Conservation (phyloP, 37 sponge, comb jelly and placozoan genomes). For the Corticium candelabrum region DNA sequence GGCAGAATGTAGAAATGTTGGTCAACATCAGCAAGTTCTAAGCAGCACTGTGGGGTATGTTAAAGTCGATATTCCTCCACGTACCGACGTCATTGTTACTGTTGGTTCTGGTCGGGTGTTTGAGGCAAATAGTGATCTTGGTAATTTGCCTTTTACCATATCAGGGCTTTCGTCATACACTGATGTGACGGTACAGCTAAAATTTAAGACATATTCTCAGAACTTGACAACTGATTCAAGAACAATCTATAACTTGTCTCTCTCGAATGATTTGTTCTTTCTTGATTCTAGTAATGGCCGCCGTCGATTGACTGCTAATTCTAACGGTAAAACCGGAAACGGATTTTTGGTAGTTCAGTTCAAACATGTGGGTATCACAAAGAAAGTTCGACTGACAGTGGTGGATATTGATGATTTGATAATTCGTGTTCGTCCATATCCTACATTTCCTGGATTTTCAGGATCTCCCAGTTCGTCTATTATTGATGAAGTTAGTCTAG, state of each 20-base stretch:
- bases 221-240: slow-evolving; percentile 5
- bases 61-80: slow-evolving; percentile 1
- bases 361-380: neutral
- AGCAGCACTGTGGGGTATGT: neutral
- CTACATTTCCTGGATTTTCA: neutral
- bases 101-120: neutral
- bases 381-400: neutral
- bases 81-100: neutral
- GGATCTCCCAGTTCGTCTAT: slow-evolving; percentile 1
- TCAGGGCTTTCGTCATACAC: neutral
- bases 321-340: neutral
- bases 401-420: neutral
- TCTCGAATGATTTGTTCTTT: neutral
- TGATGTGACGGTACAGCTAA: neutral
- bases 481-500: neutral
- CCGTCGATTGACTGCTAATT: neutral
- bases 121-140: neutral
- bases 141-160: neutral
- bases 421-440: neutral
- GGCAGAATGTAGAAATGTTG: neutral
- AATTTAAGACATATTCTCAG: neutral
- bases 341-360: neutral
- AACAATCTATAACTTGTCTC: neutral
- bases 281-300: neutral
- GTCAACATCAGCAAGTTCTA: neutral